phyloP scores from a whole-genome alignment of 2,888 invertebrate species.

The Callinectes sapidus region DNA sequence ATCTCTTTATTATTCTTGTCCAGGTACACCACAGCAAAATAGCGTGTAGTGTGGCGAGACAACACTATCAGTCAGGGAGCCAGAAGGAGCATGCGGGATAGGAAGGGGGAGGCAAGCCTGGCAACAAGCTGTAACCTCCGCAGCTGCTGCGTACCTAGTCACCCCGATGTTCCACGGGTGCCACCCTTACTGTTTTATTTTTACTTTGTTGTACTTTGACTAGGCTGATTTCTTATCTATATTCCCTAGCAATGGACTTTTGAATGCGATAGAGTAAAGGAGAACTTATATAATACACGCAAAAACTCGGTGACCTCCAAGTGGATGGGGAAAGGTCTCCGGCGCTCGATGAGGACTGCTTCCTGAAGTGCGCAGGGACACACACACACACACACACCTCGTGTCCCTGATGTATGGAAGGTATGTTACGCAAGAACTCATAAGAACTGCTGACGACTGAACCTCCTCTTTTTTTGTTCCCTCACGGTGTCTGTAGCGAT shows the following conservation, averaged over 20 bases:
- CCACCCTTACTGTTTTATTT: neutral
- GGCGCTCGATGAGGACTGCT: neutral
- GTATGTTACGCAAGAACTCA: neutral
- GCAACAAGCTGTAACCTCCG: conserved; percentile 11
- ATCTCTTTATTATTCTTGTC: neutral
- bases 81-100: neutral
- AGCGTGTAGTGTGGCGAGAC: neutral
- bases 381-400: neutral
- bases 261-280: too few relatives aligned
- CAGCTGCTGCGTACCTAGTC: neutral
- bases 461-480: neutral
- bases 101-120: neutral
- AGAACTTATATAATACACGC: neutral
- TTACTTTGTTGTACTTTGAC: neutral
- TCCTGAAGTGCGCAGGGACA: neutral
- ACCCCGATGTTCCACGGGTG: neutral
- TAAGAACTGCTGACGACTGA: neutral
- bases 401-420: neutral
- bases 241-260: too few relatives aligned
- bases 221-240: neutral
- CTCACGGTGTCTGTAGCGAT: neutral
- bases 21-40: neutral
- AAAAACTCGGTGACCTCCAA: neutral
- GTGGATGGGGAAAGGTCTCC: neutral
- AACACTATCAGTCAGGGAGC: neutral